Conservation (phyloP, 2,113 vertebrate species). For the Nothobranchius furzeri region DNA sequence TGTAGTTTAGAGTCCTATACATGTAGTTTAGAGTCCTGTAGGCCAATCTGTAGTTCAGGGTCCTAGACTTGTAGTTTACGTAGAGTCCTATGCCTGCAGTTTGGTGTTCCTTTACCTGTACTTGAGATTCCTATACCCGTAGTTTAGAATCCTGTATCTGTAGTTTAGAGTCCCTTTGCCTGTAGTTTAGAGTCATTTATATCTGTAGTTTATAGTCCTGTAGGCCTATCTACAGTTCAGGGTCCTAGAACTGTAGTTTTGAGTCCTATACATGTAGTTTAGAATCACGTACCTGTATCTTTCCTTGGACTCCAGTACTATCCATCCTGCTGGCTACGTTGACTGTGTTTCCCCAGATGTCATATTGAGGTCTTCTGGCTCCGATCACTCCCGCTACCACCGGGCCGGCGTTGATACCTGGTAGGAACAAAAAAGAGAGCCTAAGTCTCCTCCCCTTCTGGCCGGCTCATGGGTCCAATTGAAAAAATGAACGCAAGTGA, state of each 20-base stretch:
- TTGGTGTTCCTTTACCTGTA: neutral
- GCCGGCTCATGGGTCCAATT: no score
- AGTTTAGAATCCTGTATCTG: neutral
- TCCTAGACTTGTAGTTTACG: neutral
- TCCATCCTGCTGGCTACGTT: constrained; percentile 98
- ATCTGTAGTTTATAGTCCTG: neutral
- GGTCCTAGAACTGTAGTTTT: neutral
- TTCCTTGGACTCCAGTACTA: constrained; percentile 94
- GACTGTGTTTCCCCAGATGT: constrained; percentile 99
- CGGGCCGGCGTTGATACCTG: constrained; percentile 93
- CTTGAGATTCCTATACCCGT: neutral
- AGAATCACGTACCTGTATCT: constrained; percentile 86
- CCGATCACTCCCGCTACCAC: constrained; percentile 97
- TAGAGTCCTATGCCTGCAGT: neutral
- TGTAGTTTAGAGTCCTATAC: no score
- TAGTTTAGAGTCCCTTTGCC: neutral
- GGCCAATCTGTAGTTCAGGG: neutral
- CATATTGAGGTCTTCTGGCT: constrained; percentile 94
- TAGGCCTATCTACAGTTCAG: no score
- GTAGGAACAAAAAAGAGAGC: neutral
- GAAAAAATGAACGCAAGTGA: no score
- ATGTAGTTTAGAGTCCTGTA: neutral
- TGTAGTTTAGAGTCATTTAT: neutral
- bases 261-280: no score
- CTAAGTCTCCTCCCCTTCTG: no score